A percentile compares a stretch with the other conserved stretches of the same genome.
Conservation (phyloP, 2,797 vertebrate genomes). For the Streptopelia turtur region DNA sequence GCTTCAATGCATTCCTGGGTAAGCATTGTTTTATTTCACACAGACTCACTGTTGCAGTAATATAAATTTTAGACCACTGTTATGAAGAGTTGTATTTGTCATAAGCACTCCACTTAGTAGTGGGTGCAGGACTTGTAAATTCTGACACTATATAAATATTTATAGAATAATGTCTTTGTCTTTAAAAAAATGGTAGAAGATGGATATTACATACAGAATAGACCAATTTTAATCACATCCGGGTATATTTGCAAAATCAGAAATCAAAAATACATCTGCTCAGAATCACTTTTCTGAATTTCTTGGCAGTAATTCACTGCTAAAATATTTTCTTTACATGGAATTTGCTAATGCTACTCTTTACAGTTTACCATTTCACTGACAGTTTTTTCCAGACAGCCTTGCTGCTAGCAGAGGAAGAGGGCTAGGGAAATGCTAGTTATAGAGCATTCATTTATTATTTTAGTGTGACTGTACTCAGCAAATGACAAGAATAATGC, state of each 20-base stretch:
- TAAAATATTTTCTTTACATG: constrained; percentile 46
- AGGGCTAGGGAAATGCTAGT: background rate
- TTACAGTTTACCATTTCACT: background rate
- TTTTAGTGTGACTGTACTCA: background rate
- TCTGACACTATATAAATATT: background rate
- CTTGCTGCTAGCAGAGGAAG: background rate
- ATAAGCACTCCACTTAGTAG: background rate
- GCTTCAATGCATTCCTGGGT: background rate
- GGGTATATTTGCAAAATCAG: background rate
- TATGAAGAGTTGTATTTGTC: background rate
- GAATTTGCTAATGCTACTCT: constrained; percentile 15
- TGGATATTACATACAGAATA: background rate
- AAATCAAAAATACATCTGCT: constrained; percentile 22
- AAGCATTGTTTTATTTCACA: background rate
- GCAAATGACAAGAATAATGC: background rate
- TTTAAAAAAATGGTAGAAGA: background rate
- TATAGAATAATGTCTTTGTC: background rate
- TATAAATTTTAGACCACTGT: background rate
- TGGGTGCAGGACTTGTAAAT: background rate
- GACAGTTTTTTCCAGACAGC: background rate
- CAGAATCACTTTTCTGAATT: constrained; percentile 2
- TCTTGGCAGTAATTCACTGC: constrained; percentile 14
- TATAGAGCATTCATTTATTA: background rate
- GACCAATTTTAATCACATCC: background rate
- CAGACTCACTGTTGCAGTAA: background rate